phyloP scores from a whole-genome alignment of 1,140 invertebrate genomes.

The Atta cephalotes region DNA sequence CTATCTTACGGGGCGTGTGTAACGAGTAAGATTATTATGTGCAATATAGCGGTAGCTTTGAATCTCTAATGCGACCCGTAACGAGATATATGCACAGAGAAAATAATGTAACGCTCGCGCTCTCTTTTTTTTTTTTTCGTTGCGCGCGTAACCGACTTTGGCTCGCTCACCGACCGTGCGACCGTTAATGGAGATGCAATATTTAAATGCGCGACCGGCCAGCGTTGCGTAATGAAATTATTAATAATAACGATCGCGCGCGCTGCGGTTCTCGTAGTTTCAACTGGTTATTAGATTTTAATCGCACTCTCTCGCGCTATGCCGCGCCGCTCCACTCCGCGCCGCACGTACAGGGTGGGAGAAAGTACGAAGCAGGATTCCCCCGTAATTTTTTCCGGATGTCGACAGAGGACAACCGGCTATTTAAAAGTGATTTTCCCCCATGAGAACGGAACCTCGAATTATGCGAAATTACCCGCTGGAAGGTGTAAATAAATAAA shows the following conservation, averaged over 20 bases:
- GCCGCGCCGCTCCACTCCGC: not conserved
- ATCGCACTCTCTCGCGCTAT: constrained; percentile 45
- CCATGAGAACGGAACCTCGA: constrained; percentile 77
- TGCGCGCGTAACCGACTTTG: constrained; percentile 57
- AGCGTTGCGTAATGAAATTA: constrained; percentile 62
- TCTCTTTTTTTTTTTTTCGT: constrained; percentile 3
- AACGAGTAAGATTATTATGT: constrained; percentile 54
- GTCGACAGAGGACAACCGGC: constrained; percentile 23
- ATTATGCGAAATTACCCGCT: constrained; percentile 79
- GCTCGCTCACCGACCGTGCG: constrained; percentile 53
- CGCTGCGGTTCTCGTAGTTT: constrained; percentile 62
- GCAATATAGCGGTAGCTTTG: constrained; percentile 49
- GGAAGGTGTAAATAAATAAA: constrained; percentile 83
- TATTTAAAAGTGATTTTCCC: constrained; percentile 76
- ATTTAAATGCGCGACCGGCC: constrained; percentile 61
- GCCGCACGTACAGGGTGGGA: not conserved
- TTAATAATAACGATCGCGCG: constrained; percentile 64
- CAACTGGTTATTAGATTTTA: constrained; percentile 65
- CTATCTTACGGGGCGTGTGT: constrained; percentile 22
- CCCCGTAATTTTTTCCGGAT: constrained; percentile 49
- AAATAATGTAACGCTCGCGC: constrained; percentile 43
- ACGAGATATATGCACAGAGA: constrained; percentile 44
- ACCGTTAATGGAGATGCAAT: constrained; percentile 63
- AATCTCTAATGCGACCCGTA: constrained; percentile 44
- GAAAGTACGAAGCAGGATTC: constrained; percentile 43